Conservation (phyloP, 2,113 vertebrate genomes). For the Willisornis vidua region DNA sequence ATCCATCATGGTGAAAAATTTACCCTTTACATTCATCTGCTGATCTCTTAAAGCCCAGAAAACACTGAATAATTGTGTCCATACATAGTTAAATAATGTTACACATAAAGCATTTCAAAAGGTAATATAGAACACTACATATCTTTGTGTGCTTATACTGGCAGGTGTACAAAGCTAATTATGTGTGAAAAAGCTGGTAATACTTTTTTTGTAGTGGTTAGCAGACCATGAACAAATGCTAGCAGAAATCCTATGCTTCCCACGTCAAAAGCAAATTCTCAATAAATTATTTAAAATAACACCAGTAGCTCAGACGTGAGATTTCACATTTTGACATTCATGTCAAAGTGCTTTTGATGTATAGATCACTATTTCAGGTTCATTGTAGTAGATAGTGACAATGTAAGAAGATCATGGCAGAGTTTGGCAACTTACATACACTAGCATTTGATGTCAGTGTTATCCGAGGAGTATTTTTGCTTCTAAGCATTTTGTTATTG, state of each 20-base stretch:
- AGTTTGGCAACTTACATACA: neutral
- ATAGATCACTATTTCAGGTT: neutral
- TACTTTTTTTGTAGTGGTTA: neutral
- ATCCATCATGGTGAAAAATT: neutral
- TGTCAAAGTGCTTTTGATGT: neutral
- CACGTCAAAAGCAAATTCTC: neutral
- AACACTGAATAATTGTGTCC: neutral
- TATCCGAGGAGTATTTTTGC: neutral
- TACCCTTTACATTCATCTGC: neutral
- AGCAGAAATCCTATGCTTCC: neutral
- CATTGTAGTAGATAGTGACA: neutral
- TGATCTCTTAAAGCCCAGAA: neutral
- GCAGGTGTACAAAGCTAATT: neutral
- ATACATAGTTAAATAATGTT: neutral
- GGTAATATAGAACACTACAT: neutral
- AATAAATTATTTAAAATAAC: neutral
- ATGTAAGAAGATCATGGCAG: neutral
- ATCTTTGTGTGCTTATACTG: neutral
- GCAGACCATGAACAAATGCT: neutral
- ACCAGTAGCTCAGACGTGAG: neutral
- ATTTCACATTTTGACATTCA: neutral
- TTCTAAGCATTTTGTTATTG: neutral
- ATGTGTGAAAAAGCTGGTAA: neutral
- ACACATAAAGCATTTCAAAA: neutral
- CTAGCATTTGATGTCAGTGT: neutral